Evolutionary conservation across 1,140 invertebrate species (phyloP).

Genomic region (Penaeus vannamei): DNA sequence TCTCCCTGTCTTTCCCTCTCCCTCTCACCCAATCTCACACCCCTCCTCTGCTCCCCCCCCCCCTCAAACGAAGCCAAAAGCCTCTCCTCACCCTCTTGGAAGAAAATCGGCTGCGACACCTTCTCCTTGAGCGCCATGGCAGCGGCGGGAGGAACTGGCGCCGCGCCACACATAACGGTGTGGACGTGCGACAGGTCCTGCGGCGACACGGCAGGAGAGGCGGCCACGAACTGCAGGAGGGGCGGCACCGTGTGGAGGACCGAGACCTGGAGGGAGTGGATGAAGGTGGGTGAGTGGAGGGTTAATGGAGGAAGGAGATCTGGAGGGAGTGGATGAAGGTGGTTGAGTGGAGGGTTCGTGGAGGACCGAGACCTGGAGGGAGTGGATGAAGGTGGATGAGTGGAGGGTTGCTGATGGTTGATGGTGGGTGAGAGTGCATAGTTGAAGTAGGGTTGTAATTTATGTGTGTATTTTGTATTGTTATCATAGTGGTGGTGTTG

Average conservation of each 20-base stretch:
- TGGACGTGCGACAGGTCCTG: slow-evolving; percentile 69
- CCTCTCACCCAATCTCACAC: too few relatives aligned
- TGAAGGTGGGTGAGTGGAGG: too few relatives aligned
- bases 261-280: slow-evolving; percentile 58
- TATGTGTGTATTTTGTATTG: not conserved
- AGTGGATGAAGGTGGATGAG: too few relatives aligned
- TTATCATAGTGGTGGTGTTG: not conserved
- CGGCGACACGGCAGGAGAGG: slow-evolving; percentile 69
- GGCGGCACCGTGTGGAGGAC: slow-evolving; percentile 70
- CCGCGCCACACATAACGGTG: slow-evolving; percentile 71
- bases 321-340: slow-evolving; percentile 22
- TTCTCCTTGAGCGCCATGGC: slow-evolving; percentile 47
- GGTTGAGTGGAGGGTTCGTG: not conserved
- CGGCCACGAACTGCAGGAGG: slow-evolving; percentile 71
- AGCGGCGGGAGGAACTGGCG: slow-evolving; percentile 67
- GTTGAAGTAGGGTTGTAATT: too few relatives aligned
- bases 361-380: slow-evolving; percentile 65
- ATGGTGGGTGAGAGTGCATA: not conserved
- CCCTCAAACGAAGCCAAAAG: not conserved
- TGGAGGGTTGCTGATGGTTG: not conserved
- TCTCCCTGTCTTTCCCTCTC: too few relatives aligned
- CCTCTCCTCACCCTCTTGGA: slow-evolving; percentile 41
- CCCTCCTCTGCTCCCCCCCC: too few relatives aligned
- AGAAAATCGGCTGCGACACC: not conserved
- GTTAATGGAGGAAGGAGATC: slow-evolving; percentile 66